These are phyloP conservation scores for Anguilla megastoma DNA, from an alignment of 2,797 vertebrate species.

Conservation along the genomic window DNA sequence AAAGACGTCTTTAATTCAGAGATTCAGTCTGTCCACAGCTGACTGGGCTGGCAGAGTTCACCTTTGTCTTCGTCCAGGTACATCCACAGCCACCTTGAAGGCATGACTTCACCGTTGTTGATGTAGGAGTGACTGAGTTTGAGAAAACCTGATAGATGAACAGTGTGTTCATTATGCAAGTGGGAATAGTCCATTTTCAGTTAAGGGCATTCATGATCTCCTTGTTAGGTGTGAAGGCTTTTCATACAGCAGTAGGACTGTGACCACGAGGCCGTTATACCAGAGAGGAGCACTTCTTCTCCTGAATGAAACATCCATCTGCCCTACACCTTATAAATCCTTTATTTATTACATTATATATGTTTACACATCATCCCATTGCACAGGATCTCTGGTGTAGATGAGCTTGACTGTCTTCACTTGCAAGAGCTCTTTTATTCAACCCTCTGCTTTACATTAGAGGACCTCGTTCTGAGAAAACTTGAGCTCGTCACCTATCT, in stretches of 20 bases:
- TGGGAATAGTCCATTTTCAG: background rate
- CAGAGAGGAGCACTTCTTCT: too few species aligned
- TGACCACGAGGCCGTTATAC: too few species aligned
- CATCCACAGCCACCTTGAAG: background rate
- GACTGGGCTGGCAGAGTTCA: background rate
- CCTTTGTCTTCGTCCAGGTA: background rate
- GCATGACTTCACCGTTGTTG: background rate
- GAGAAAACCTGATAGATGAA: background rate
- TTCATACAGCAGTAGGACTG: too few species aligned
- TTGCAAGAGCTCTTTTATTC: background rate
- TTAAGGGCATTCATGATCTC: background rate
- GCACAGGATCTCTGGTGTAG: background rate
- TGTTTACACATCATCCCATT: background rate
- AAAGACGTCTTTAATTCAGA: background rate
- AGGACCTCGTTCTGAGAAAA: background rate
- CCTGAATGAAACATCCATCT: too few species aligned
- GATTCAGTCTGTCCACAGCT: background rate
- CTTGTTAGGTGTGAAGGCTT: too few species aligned
- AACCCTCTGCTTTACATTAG: background rate
- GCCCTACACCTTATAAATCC: too few species aligned
- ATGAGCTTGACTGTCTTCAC: background rate
- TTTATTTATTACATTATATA: background rate
- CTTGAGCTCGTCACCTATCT: background rate
- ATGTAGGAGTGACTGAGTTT: background rate
- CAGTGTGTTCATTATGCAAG: background rate